A percentile compares a stretch with the other conserved stretches of the same genome.
These are phyloP conservation scores for Lepus americanus DNA, from an alignment of 2,113 vertebrate genomes.

Conservation along the genomic window DNA sequence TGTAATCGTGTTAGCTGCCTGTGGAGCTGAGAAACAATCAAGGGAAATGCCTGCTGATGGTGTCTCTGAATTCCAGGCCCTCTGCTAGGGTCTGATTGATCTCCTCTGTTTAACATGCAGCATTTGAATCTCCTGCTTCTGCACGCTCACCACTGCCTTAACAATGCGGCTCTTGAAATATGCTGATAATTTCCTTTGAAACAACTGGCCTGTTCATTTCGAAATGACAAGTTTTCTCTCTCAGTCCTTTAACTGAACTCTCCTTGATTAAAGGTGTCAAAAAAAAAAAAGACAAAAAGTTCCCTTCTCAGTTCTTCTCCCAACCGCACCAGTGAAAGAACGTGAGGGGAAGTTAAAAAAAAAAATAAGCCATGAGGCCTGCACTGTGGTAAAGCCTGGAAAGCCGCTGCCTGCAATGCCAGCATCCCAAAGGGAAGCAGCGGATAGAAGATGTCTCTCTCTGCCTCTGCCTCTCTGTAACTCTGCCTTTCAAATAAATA, in stretches of 20 bases:
- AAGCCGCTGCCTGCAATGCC: no score
- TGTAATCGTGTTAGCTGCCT: background rate
- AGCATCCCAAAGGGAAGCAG: no score
- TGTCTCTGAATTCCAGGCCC: slow-evolving; percentile 66
- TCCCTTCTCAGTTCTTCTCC: background rate
- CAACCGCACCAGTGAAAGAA: background rate
- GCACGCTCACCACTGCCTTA: slow-evolving; percentile 62
- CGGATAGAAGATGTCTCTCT: no score
- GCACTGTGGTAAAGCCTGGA: no score
- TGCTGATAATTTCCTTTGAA: slow-evolving; percentile 84
- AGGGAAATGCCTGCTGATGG: slow-evolving; percentile 50
- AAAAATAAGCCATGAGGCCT: no score
- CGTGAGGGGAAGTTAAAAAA: no score
- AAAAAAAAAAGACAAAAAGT: background rate
- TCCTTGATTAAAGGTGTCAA: slow-evolving; percentile 64
- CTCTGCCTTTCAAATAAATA: no score
- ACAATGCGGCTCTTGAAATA: slow-evolving; percentile 68
- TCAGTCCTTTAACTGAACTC: slow-evolving; percentile 39
- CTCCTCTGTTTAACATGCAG: slow-evolving; percentile 69
- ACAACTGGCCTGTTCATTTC: slow-evolving; percentile 64
- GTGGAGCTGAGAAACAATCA: slow-evolving; percentile 51
- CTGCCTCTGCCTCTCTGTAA: no score
- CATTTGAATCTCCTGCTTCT: slow-evolving; percentile 53
- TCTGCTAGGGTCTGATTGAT: slow-evolving; percentile 62
- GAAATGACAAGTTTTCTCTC: slow-evolving; percentile 78